phyloP scores from a whole-genome alignment of 1,140 invertebrate genomes.

The Neuroterus valhalla region DNA sequence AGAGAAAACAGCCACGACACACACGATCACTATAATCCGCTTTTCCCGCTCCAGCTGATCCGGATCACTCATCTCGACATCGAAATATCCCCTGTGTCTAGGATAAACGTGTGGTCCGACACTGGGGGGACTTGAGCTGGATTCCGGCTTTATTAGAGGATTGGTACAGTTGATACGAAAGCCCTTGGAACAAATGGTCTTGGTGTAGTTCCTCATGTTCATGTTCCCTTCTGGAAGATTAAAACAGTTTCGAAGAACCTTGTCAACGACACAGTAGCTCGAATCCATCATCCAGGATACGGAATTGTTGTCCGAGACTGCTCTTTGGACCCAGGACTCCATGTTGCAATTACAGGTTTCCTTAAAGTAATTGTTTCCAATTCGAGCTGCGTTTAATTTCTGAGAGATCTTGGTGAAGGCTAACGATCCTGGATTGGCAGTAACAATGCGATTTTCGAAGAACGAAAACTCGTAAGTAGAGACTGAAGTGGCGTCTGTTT shows the following conservation, averaged over 20 bases:
- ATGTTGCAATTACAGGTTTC: conserved; percentile 79
- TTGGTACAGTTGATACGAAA: conserved; percentile 63
- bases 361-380: conserved; percentile 80
- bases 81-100: conserved; percentile 66
- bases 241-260: conserved; percentile 78
- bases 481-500: conserved; percentile 64
- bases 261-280: conserved; percentile 79
- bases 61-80: conserved; percentile 70
- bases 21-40: conserved; percentile 72
- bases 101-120: conserved; percentile 71
- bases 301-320: conserved; percentile 70
- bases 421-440: conserved; percentile 74
- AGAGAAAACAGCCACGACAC: conserved; percentile 73
- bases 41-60: conserved; percentile 71
- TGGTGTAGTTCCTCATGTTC: conserved; percentile 78
- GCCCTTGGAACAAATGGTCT: conserved; percentile 76
- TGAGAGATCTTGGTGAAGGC: conserved; percentile 77
- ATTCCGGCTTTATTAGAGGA: conserved; percentile 54
- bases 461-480: conserved; percentile 77
- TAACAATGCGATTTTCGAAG: conserved; percentile 78
- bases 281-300: conserved; percentile 73
- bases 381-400: conserved; percentile 70
- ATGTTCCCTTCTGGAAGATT: conserved; percentile 79
- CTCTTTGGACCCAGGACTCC: conserved; percentile 74
- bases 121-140: conserved; percentile 67